A percentile compares a stretch with the other conserved stretches of the same genome.
These are phyloP conservation scores for Gibbula magus DNA, from an alignment of 2,888 invertebrate genomes.

Conservation along the genomic window DNA sequence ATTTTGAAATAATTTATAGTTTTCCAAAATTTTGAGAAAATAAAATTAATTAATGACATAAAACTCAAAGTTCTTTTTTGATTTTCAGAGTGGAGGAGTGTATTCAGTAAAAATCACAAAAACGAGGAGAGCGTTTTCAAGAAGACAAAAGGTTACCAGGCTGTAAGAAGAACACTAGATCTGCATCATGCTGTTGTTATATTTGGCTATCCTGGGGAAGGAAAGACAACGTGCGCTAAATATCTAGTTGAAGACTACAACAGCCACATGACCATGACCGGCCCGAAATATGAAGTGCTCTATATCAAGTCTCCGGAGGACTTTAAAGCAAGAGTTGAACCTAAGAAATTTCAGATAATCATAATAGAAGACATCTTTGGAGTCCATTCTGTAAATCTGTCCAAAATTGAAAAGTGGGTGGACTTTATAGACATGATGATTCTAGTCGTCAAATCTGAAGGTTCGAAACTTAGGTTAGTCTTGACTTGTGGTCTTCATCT, in stretches of 20 bases:
- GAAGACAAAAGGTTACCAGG: slow-evolving; percentile 29
- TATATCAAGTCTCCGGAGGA: slow-evolving; percentile 41
- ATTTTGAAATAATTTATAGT: neutral
- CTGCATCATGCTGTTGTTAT: slow-evolving; percentile 42
- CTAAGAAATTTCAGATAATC: slow-evolving; percentile 40
- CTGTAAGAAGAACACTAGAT: slow-evolving; percentile 38
- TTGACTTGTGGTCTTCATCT: neutral
- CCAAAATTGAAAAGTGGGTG: slow-evolving; percentile 43
- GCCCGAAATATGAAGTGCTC: slow-evolving; percentile 37
- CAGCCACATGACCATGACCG: neutral
- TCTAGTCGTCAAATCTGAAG: neutral
- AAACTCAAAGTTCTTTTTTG: neutral
- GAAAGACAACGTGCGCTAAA: slow-evolving; percentile 43
- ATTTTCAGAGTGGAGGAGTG: slow-evolving; percentile 45
- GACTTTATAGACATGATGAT: slow-evolving; percentile 40
- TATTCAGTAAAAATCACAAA: slow-evolving; percentile 32
- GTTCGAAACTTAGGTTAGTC: neutral
- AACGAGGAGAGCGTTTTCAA: slow-evolving; percentile 33
- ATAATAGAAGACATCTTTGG: slow-evolving; percentile 54
- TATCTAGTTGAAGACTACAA: slow-evolving; percentile 34
- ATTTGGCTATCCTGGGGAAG: slow-evolving; percentile 45
- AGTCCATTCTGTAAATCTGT: slow-evolving; percentile 33
- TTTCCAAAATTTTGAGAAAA: neutral
- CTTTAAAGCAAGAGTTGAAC: slow-evolving; percentile 40
- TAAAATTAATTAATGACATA: neutral